Base-by-base conservation (phyloP, 1,140 invertebrate species). In the Dufourea novaeangliae region DNA sequence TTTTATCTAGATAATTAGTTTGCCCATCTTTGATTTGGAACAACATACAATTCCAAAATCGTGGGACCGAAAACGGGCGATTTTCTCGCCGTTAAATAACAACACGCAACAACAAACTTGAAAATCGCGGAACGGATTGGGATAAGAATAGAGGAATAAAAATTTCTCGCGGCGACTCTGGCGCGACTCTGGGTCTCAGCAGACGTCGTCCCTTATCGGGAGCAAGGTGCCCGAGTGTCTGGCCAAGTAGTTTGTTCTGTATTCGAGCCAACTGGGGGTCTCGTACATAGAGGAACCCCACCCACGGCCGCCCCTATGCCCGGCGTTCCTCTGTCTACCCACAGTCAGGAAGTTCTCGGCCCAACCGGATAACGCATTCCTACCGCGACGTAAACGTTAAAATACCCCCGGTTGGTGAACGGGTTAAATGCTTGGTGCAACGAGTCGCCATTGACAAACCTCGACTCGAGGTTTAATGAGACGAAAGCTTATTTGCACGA, bases 201-300 rank as follows among this genome's bases (percentile, higher is more conserved):
- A 69, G 41, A 62, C 63, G 56, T 68, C 56, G 56, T 77, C 73
- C 63, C 68, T 83, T 83, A 76, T 70, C 79, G 72, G 61, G 64
- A n/a, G 75, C 59, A 71, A 57, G 85, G 75, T 79, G 88, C 88
- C 87, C 67, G 80, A 41, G 59, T 85, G 88, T 89, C 88, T 88
- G 78, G 88, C 87, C 88, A 89, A 89, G 78, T 87, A 69, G 70
- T 67, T 52, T 66, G 56, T 77, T 71, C 81, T 70, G 69, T 73
- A 84, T 64, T 37, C 67, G 57, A 62, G 66, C 70, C 82, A 83
- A 83, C 66, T 79, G 56, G 39, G n/a, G 25, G 34, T 50, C 22
- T 34, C 50, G 17, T 20, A 12, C 27, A 46, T 44, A 39, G 27
- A 32, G 54, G 8, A 57, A 20, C 27, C 29, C 44, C 29, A 22